A percentile compares a stretch with the other conserved stretches of the same genome.
Conservation (phyloP, 2,797 vertebrate genomes). For the Alosa sapidissima region DNA sequence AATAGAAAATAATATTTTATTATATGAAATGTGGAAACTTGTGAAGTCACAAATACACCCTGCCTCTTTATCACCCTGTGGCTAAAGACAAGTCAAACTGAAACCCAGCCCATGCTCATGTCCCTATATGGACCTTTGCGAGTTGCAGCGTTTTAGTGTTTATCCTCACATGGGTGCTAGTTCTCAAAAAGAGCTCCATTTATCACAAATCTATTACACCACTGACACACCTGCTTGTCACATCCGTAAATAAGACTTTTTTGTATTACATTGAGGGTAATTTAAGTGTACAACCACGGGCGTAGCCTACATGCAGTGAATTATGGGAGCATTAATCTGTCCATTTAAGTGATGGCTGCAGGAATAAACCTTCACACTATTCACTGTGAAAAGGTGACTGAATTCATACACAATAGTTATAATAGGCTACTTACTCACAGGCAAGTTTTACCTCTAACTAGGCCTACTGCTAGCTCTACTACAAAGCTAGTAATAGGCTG, state of each 20-base stretch:
- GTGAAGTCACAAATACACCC: too few species aligned
- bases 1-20: background rate
- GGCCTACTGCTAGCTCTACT: background rate
- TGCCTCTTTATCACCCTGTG: too few species aligned
- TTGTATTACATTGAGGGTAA: background rate
- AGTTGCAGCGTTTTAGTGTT: background rate
- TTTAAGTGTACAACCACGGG: background rate
- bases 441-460: background rate
- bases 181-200: background rate
- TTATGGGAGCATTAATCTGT: conserved; percentile 11
- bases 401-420: background rate
- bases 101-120: background rate
- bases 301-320: background rate
- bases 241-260: conserved; percentile 5
- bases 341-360: background rate
- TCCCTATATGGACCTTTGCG: background rate
- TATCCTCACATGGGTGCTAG: conserved; percentile 4
- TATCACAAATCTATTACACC: conserved; percentile 10
- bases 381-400: background rate
- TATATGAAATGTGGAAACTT: background rate
- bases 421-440: background rate
- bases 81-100: background rate
- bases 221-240: conserved; percentile 22
- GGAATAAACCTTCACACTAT: conserved; percentile 4
- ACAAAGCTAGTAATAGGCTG: too few species aligned